Base-by-base conservation (phyloP, 2,113 vertebrate species). In the Sander lucioperca region DNA sequence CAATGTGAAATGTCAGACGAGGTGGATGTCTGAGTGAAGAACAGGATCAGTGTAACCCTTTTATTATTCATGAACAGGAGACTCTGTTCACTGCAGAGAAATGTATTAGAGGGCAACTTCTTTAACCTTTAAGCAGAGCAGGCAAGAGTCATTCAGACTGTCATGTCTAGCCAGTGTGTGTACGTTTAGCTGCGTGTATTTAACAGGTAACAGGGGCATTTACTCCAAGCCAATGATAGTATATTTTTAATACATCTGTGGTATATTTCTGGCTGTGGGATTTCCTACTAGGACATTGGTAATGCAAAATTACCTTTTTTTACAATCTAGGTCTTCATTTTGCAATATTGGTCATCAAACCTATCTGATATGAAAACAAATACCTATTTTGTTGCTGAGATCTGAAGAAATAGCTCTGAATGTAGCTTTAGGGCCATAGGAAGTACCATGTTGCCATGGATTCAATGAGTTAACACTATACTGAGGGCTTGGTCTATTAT, bases 51-150 rank as follows among this genome's bases (percentile, higher is more conserved):
- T 45, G 62, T 62, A 77, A 59, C 15, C 23, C 80, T 39, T 88
- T 88, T 90, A 91, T 91, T 93, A 92, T 93, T 93, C 92, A 91
- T 93, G 89, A 92, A 83, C 84, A 23, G 74, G 59, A 88, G 89
- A 81, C 71, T 84, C 62, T 84, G 87, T 86, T 79, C 87, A 90
- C 86, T 87, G 85, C 80, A 58, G 83, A 79, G 74, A 78, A 74
- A 89, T 89, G 61, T 81, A 83, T 88, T 77, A 76, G 85, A 88
- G 85, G 84, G 71, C 87, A 79, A 77, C 66, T 77, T 62, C 67
- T 84, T 64, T 80, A 79, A 70, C 77, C 86, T 84, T 74, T 77
- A 45, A 84, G 68, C 79, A 12, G 68, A 81, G 67, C 50, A 5
- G 72, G 18, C 75, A 6, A 27, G 73, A 83, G 69, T 58, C 78